phyloP scores from a whole-genome alignment of 2,113 vertebrate genomes.

The Rhea americana region DNA sequence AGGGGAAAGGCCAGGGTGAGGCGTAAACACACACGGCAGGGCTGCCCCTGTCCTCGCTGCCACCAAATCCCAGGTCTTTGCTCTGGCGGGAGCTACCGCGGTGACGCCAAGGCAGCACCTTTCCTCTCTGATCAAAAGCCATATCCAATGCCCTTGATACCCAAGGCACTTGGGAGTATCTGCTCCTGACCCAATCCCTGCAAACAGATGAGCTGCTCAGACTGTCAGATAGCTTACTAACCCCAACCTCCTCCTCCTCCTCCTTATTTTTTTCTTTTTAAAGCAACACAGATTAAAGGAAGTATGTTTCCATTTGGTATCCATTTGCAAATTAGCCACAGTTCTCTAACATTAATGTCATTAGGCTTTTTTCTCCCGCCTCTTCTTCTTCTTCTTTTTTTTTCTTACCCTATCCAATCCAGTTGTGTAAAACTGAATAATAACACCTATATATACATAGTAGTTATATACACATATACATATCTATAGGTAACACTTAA shows the following conservation, averaged over 20 bases:
- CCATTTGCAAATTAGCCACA: constrained; percentile 55
- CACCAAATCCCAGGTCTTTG: not conserved
- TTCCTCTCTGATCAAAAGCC: not conserved
- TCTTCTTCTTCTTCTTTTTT: not conserved
- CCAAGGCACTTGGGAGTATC: not conserved
- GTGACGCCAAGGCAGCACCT: not conserved
- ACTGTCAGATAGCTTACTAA: constrained; percentile 47
- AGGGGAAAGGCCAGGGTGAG: constrained; percentile 35
- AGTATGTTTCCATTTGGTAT: constrained; percentile 3
- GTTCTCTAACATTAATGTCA: not conserved
- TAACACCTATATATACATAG: rapidly evolving
- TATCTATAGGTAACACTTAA: not conserved
- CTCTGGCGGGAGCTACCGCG: not conserved
- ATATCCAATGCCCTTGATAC: not conserved
- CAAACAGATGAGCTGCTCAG: constrained; percentile 38
- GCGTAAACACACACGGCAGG: not conserved
- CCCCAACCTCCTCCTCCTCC: not conserved
- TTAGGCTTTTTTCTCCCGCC: not conserved
- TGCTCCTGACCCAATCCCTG: constrained; percentile 7
- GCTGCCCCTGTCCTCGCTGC: not conserved
- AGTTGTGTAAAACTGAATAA: not conserved
- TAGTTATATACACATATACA: not conserved
- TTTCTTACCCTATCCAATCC: not conserved
- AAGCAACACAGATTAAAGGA: constrained; percentile 48
- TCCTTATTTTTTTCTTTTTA: not conserved